These are phyloP conservation scores for Eucera pruinosa DNA, from an alignment of 2,888 invertebrate species.

Conservation along the genomic window DNA sequence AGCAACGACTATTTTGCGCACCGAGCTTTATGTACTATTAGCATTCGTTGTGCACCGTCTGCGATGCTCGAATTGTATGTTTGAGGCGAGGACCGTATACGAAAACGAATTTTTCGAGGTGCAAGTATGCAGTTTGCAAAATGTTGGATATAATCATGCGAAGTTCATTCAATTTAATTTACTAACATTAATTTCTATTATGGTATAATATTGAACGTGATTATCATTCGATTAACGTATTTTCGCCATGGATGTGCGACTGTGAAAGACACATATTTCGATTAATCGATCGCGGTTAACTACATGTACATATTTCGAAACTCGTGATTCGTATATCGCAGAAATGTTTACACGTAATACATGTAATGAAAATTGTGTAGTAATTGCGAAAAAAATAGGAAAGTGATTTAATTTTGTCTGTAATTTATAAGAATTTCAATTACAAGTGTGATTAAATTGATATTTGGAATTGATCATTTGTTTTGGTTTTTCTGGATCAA, in stretches of 20 bases:
- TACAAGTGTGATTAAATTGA: not conserved
- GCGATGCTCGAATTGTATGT: not conserved
- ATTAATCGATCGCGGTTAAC: not conserved
- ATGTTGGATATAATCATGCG: not conserved
- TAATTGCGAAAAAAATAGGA: no score
- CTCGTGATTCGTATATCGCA: not conserved
- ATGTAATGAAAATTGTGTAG: no score
- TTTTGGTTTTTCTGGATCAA: no score
- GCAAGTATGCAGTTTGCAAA: not conserved
- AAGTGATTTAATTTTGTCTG: not conserved
- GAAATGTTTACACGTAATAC: not conserved
- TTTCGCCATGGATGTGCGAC: no score
- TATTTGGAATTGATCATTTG: no score
- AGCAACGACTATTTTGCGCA: not conserved
- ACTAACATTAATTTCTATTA: not conserved
- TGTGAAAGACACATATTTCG: not conserved
- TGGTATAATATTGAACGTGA: conserved; percentile 5
- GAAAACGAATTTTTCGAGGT: not conserved
- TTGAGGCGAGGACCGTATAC: not conserved
- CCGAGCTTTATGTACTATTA: conserved; percentile 4
- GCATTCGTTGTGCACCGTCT: conserved; percentile 3
- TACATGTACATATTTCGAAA: not conserved
- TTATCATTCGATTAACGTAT: no score
- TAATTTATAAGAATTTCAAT: not conserved
- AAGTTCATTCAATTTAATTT: conserved; percentile 2